phyloP scores from a whole-genome alignment of 2,113 vertebrate species.

The Gopherus flavomarginatus region DNA sequence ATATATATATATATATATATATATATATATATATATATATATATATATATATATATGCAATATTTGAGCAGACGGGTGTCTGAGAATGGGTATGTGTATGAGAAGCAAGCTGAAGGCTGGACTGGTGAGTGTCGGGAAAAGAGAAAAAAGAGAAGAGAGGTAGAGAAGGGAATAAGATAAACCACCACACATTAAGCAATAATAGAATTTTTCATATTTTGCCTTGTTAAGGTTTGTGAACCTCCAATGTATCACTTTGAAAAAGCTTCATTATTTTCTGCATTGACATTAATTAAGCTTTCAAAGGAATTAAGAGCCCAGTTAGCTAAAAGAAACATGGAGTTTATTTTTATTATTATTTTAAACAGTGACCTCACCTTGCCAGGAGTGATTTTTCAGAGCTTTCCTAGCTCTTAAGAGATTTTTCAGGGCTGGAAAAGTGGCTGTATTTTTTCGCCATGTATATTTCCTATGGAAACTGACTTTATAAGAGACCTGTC shows the following conservation, averaged over 20 bases:
- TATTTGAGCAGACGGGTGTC: background rate
- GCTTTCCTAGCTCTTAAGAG: background rate
- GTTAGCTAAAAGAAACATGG: background rate
- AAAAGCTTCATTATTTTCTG: constrained; percentile 12
- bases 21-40: background rate
- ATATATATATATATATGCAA: background rate
- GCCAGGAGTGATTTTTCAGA: background rate
- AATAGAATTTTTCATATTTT: constrained; percentile 16
- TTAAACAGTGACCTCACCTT: background rate
- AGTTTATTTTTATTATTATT: constrained; percentile 39
- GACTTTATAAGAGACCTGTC: constrained; percentile 70
- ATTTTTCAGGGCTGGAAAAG: background rate
- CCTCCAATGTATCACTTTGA: background rate
- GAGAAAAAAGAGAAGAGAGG: background rate
- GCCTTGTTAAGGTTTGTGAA: background rate
- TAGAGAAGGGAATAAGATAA: background rate
- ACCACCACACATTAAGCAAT: background rate
- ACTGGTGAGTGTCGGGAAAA: background rate
- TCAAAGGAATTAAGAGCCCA: background rate
- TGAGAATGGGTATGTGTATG: background rate
- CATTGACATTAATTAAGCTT: background rate
- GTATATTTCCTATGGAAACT: constrained; percentile 46
- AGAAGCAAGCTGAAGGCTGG: background rate
- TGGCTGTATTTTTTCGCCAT: constrained; percentile 16
- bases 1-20: background rate